Base-by-base conservation (phyloP, 1,140 invertebrate species). In the Whitmania pigra region DNA sequence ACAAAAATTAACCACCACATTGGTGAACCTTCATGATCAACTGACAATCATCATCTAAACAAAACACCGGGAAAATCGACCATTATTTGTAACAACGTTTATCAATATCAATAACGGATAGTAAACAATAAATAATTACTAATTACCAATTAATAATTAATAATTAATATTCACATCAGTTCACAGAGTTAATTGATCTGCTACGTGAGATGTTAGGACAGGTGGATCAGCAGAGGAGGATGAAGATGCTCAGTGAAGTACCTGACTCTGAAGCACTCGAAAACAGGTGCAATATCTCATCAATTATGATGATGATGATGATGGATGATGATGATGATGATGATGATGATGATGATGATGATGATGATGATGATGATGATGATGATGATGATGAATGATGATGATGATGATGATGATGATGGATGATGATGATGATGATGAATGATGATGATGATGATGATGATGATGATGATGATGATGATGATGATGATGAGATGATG, bases 171-270 rank as follows among this genome's bases (percentile, higher is more conserved):
- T 36, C 2, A 36, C 31, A 36, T 36, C 31, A 82, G 80, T 96
- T 94, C 81, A 88, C 87, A 53, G 85, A 86, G 72, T 85, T 95
- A 6, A 87, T 94, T 75, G 90, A 92, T 84, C 90, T 94, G 9
- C 83, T 95, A n/a, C 89, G 93, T 77, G 91, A 94, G 76, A 94
- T 95, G 92, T 82, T 95, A 71, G 90, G 92, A 75, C 89, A 89
- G 76, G 93, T 96, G 72, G 92, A 95, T 81, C 87, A 89, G 82
- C 77, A 81, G 69, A 74, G 80, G 55, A 68, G 79, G 31, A 77
- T 79, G 72, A 82, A 82, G 74, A 80, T 80, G 79, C 54, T 74
- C 15, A 68, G 73, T 11, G 73, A 80, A 79, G 69, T 72, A 76
- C 73, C 79, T 78, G 72, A 78, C 77, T 49, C 36, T 40, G 66